phyloP scores from a whole-genome alignment of 1,140 invertebrate species.

The Drosophila pruinosa region DNA sequence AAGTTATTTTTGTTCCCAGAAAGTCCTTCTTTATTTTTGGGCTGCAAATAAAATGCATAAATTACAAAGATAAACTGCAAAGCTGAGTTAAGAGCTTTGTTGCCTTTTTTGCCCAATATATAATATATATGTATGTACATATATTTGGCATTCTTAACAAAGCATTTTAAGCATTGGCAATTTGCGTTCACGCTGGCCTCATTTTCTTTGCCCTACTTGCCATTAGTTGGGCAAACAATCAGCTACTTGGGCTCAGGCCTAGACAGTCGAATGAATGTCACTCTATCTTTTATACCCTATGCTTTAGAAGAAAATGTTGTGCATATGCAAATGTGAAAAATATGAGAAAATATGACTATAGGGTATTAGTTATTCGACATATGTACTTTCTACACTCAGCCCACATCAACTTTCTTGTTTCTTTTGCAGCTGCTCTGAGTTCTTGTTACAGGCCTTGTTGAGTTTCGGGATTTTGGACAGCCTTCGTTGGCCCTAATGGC shows the following conservation, averaged over 20 bases:
- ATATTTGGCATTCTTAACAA: constrained; percentile 1
- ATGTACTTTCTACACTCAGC: neutral
- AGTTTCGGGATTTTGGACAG: constrained; percentile 44
- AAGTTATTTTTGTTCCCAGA: constrained; percentile 32
- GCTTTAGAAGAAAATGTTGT: neutral
- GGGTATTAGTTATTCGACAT: neutral
- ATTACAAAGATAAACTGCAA: constrained; percentile 16
- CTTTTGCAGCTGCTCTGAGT: neutral
- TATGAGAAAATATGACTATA: neutral
- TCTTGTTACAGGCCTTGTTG: constrained; percentile 9
- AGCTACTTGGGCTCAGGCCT: constrained; percentile 14
- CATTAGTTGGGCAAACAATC: constrained; percentile 78
- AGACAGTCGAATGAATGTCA: neutral
- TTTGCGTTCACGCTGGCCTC: constrained; percentile 42
- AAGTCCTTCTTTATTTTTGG: constrained; percentile 19
- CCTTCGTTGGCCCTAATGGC: constrained; percentile 70
- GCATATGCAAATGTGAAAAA: neutral
- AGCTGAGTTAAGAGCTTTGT: neutral
- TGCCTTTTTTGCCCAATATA: neutral
- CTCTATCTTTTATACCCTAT: neutral
- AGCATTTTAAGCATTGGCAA: constrained; percentile 44
- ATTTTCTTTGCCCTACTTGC: constrained; percentile 15
- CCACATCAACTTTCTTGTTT: neutral
- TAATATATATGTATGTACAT: neutral
- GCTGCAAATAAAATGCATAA: constrained; percentile 25